Percentiles rank a stretch among this genome's conserved stretches.
These are phyloP conservation scores for Diaprepes abbreviatus DNA, from an alignment of 2,888 invertebrate genomes.

Conservation along the genomic window DNA sequence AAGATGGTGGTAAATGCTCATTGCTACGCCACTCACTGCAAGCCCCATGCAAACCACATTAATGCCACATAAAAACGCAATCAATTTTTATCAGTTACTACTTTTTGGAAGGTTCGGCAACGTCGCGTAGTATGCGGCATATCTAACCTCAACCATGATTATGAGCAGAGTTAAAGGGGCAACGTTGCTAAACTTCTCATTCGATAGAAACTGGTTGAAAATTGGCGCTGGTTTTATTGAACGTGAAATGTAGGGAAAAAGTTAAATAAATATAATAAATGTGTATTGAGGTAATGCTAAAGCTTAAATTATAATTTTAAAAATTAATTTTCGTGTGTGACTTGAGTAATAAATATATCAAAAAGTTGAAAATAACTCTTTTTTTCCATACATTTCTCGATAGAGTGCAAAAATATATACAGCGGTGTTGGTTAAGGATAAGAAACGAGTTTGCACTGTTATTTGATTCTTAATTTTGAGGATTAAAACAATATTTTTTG, in stretches of 20 bases:
- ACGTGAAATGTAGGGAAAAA: constrained; percentile 2
- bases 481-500: too few relatives aligned
- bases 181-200: background rate
- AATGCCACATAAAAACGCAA: constrained; percentile 50
- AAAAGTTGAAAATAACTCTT: too few relatives aligned
- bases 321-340: too few relatives aligned
- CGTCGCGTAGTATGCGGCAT: background rate
- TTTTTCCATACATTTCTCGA: background rate
- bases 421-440: background rate
- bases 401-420: constrained; percentile 2
- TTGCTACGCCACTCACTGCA: constrained; percentile 61
- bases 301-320: too few relatives aligned
- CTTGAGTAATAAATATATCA: too few relatives aligned
- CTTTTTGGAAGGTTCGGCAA: constrained; percentile 1
- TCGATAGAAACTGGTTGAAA: background rate
- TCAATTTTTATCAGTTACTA: background rate
- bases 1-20: constrained; percentile 59
- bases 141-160: background rate
- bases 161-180: background rate
- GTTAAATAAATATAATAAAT: too few relatives aligned
- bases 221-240: background rate
- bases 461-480: too few relatives aligned
- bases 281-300: too few relatives aligned
- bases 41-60: constrained; percentile 58
- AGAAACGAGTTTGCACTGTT: background rate